Evolutionary conservation across 2,888 invertebrate species (phyloP).

Genomic region (Thyatira batis): DNA sequence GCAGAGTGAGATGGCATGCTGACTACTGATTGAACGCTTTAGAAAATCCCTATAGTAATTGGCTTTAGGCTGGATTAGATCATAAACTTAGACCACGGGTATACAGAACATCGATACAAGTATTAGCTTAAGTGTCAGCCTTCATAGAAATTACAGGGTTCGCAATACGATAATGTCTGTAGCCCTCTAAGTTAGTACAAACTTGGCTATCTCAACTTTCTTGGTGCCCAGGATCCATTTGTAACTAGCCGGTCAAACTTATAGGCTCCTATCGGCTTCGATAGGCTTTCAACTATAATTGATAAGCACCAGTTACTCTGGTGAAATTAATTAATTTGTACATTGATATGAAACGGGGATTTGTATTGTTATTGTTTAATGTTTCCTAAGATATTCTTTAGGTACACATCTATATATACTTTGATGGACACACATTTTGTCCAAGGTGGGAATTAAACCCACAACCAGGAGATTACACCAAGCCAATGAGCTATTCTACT

Average conservation of each 20-base stretch:
- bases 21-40: too few species aligned
- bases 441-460: too few species aligned
- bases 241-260: background rate
- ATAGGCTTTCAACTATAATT: background rate
- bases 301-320: background rate
- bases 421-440: too few species aligned
- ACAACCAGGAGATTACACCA: too few species aligned
- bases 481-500: too few species aligned
- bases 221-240: background rate
- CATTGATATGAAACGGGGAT: background rate
- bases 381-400: too few species aligned
- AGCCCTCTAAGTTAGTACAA: background rate
- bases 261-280: background rate
- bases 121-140: background rate
- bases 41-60: too few species aligned
- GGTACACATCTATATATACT: too few species aligned
- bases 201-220: background rate
- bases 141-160: background rate
- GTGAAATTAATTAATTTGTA: background rate
- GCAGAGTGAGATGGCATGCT: too few species aligned
- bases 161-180: background rate
- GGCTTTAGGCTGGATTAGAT: too few species aligned
- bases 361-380: too few species aligned
- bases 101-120: background rate
- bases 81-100: too few species aligned